A percentile compares a stretch with the other conserved stretches of the same genome.
These are phyloP conservation scores for Ptychochromis oligacanthus DNA, from an alignment of 2,113 vertebrate genomes.

Conservation along the genomic window DNA sequence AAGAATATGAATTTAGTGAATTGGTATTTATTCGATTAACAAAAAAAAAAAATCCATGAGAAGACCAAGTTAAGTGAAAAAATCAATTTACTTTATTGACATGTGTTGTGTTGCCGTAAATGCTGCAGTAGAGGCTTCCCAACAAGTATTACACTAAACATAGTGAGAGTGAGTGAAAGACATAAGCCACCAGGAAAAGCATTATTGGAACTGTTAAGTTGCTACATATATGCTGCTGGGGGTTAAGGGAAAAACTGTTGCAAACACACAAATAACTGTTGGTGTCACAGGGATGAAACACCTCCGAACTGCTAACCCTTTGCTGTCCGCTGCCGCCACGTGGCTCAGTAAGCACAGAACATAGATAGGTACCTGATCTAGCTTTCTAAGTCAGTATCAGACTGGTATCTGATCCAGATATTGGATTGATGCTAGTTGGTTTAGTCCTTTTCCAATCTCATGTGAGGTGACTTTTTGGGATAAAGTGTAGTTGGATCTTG, in stretches of 20 bases:
- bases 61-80: too few relatives aligned
- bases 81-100: neutral
- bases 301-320: too few relatives aligned
- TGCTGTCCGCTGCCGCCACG: neutral
- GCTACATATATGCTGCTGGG: too few relatives aligned
- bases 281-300: too few relatives aligned
- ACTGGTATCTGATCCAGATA: rapidly evolving
- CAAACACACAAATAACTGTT: too few relatives aligned
- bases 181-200: too few relatives aligned
- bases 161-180: neutral
- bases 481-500: rapidly evolving
- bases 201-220: too few relatives aligned
- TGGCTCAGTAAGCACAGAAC: too few relatives aligned
- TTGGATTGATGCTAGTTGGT: neutral
- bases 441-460: neutral
- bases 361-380: neutral
- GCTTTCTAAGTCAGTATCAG: neutral
- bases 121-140: neutral
- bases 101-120: neutral
- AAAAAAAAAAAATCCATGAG: neutral
- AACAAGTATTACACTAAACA: neutral
- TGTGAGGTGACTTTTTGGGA: neutral
- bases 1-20: neutral
- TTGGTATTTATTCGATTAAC: neutral
- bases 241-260: too few relatives aligned